These are phyloP conservation scores for Delia radicum DNA, from an alignment of 1,140 invertebrate genomes.

Conservation along the genomic window DNA sequence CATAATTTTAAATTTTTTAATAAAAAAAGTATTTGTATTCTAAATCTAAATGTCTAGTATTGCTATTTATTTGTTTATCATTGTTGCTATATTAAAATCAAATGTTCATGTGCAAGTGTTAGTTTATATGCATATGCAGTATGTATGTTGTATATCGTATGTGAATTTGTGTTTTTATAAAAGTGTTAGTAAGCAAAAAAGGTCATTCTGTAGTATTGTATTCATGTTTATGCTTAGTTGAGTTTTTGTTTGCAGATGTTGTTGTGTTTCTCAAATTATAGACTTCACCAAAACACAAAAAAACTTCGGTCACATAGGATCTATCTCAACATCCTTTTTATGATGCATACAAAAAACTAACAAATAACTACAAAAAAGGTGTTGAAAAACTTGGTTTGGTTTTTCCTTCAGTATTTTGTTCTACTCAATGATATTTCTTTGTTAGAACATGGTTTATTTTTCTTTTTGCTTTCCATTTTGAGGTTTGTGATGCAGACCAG, in stretches of 20 bases:
- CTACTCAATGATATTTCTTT: conserved; percentile 1
- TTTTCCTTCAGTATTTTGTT: neutral
- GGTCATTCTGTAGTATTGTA: neutral
- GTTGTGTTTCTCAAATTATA: neutral
- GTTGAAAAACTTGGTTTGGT: conserved; percentile 1
- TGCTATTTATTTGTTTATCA: too few relatives aligned
- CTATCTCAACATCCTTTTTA: neutral
- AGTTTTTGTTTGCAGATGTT: neutral
- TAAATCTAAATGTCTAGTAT: too few relatives aligned
- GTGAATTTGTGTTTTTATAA: neutral
- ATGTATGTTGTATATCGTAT: neutral
- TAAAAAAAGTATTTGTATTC: too few relatives aligned
- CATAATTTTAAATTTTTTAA: too few relatives aligned
- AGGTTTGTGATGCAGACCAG: too few relatives aligned
- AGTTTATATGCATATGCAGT: neutral
- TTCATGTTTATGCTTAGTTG: neutral
- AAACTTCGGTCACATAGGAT: neutral
- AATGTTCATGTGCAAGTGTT: neutral
- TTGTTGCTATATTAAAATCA: neutral
- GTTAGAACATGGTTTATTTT: neutral
- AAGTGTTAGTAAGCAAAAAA: neutral
- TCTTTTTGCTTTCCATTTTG: neutral
- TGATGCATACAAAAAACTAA: neutral
- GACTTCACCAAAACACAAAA: neutral
- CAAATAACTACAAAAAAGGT: neutral